phyloP scores from a whole-genome alignment of 2,113 vertebrate species.

The Glaucomys volans region DNA sequence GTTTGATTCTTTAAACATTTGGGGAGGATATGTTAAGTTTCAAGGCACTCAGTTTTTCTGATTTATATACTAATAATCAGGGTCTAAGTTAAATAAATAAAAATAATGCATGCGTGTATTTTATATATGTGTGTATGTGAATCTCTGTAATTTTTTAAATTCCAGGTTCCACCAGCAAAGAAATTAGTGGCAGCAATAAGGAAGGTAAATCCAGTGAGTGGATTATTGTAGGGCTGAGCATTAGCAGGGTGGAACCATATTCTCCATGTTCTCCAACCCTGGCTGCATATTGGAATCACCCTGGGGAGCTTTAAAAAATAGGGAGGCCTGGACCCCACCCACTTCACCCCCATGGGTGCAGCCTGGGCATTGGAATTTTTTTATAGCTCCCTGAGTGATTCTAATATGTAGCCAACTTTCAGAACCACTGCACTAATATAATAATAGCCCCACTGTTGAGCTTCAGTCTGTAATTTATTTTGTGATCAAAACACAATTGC shows the following conservation, averaged over 20 bases:
- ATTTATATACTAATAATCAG: slow-evolving; percentile 69
- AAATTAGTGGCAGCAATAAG: not conserved
- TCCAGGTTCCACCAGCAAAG: not conserved
- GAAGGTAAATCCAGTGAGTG: not conserved
- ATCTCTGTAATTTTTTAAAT: not conserved
- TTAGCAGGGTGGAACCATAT: not conserved
- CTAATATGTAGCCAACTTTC: not conserved
- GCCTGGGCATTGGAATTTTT: slow-evolving; percentile 18
- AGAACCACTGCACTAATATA: not conserved
- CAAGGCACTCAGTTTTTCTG: slow-evolving; percentile 59
- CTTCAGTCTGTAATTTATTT: slow-evolving; percentile 16
- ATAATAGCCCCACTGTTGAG: slow-evolving; percentile 27
- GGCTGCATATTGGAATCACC: not conserved
- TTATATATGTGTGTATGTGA: slow-evolving; percentile 14
- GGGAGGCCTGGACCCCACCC: not conserved
- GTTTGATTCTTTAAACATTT: slow-evolving; percentile 72
- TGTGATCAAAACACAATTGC: slow-evolving; percentile 26
- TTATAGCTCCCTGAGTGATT: slow-evolving; percentile 45
- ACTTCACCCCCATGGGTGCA: not conserved
- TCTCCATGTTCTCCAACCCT: not conserved
- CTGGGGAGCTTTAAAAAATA: slow-evolving; percentile 40
- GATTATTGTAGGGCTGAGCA: not conserved
- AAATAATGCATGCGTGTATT: slow-evolving; percentile 71
- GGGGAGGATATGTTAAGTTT: slow-evolving; percentile 67
- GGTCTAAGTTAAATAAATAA: slow-evolving; percentile 78